Percentiles rank a stretch among this genome's conserved stretches.
These are phyloP conservation scores for Drosophila crucigera DNA, from an alignment of 2,888 invertebrate species.

Conservation along the genomic window DNA sequence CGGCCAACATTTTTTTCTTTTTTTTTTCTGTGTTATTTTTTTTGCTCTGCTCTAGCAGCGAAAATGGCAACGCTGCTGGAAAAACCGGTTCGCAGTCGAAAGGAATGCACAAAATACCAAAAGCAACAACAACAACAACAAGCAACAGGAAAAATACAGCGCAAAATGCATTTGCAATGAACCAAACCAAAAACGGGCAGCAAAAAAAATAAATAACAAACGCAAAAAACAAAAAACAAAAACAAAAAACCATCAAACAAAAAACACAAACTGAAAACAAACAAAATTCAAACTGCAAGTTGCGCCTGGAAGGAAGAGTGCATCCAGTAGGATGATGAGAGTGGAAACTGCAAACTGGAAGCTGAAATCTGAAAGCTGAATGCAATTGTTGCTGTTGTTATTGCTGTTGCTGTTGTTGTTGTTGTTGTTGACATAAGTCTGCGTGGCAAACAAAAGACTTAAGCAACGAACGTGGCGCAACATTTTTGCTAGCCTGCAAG, in stretches of 20 bases:
- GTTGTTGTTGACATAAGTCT: slow-evolving; percentile 65
- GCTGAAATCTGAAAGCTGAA: slow-evolving; percentile 15
- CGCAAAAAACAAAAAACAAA: slow-evolving; percentile 16
- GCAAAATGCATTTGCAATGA: slow-evolving; percentile 49
- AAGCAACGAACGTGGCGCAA: slow-evolving; percentile 73
- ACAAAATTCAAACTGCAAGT: slow-evolving; percentile 54
- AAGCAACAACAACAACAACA: slow-evolving; percentile 31
- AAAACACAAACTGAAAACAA: slow-evolving; percentile 29
- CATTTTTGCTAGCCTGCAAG: slow-evolving; percentile 61
- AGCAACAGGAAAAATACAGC: slow-evolving; percentile 43
- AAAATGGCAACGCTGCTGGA: slow-evolving; percentile 64
- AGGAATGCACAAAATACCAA: slow-evolving; percentile 69
- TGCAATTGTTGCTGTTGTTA: slow-evolving; percentile 8
- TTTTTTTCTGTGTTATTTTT: slow-evolving; percentile 6
- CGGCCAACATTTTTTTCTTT: slow-evolving; percentile 56
- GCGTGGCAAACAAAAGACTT: slow-evolving; percentile 77
- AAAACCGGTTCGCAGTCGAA: slow-evolving; percentile 69
- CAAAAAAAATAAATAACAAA: slow-evolving; percentile 6
- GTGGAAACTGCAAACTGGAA: slow-evolving; percentile 13
- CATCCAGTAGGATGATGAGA: not conserved
- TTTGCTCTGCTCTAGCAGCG: slow-evolving; percentile 50
- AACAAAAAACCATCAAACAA: slow-evolving; percentile 14
- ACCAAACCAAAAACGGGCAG: slow-evolving; percentile 51
- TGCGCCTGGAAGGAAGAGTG: slow-evolving; percentile 40
- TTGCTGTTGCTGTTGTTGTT: not conserved